phyloP scores from a whole-genome alignment of 2,113 vertebrate species.

The Riparia riparia region DNA sequence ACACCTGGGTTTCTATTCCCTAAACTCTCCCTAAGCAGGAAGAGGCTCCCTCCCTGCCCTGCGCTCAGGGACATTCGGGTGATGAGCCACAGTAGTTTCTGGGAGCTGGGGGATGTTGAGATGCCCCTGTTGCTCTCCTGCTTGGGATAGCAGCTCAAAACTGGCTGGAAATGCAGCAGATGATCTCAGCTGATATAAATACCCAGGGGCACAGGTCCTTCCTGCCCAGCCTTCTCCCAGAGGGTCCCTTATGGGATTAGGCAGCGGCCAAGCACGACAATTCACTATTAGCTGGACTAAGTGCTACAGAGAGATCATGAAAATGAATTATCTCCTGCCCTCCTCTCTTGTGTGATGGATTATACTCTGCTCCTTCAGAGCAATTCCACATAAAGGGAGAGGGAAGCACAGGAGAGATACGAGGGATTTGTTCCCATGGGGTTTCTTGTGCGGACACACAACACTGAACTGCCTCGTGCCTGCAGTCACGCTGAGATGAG shows the following conservation, averaged over 20 bases:
- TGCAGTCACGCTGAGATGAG: accelerated
- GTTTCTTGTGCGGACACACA: background rate
- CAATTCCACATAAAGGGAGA: background rate
- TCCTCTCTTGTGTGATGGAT: background rate
- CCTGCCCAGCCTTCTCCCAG: background rate
- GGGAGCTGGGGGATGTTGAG: background rate
- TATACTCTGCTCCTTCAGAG: background rate
- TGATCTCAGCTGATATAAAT: background rate
- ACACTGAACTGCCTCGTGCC: background rate
- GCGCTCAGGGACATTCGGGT: background rate
- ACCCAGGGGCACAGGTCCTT: background rate
- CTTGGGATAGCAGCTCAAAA: background rate
- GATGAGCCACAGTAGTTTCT: accelerated
- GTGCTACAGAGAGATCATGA: background rate
- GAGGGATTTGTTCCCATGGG: background rate
- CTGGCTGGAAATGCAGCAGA: background rate
- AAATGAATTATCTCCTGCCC: conserved; percentile 18
- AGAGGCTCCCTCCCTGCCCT: background rate
- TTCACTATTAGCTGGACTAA: background rate
- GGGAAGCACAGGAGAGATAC: accelerated
- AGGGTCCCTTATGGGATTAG: background rate
- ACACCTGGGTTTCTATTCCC: background rate
- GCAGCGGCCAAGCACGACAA: background rate
- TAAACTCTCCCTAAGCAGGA: background rate
- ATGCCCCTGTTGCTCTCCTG: background rate